These are phyloP conservation scores for Taphrorychus bicolor DNA, from an alignment of 2,888 invertebrate genomes.

Conservation along the genomic window DNA sequence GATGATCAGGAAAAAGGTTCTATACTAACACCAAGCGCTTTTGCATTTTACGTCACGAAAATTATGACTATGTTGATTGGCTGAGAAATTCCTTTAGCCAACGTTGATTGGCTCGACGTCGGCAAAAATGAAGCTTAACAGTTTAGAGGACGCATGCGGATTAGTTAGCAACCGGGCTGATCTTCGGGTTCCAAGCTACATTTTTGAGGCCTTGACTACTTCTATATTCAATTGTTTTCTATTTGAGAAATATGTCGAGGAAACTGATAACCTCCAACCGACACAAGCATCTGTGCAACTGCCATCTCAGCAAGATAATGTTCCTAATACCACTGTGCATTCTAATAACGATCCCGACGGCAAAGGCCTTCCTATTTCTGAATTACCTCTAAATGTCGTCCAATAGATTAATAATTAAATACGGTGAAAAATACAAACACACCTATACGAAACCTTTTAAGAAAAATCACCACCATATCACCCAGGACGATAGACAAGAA, in stretches of 20 bases:
- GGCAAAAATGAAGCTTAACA: too few relatives aligned
- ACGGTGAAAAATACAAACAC: conserved; percentile 24
- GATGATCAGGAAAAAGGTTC: too few relatives aligned
- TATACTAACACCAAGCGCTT: too few relatives aligned
- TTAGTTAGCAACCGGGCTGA: too few relatives aligned
- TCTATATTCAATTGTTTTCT: too few relatives aligned
- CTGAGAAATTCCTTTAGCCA: too few relatives aligned
- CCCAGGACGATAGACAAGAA: conserved; percentile 21
- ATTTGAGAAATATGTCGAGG: neutral
- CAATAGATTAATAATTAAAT: conserved; percentile 27
- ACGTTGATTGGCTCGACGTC: too few relatives aligned
- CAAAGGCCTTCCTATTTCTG: conserved; percentile 33
- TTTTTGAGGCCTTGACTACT: too few relatives aligned
- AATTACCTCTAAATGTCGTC: conserved; percentile 34
- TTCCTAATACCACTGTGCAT: conserved; percentile 19
- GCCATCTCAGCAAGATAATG: neutral
- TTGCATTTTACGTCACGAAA: too few relatives aligned
- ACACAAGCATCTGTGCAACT: neutral
- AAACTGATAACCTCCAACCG: neutral
- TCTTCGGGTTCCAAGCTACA: too few relatives aligned
- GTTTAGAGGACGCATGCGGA: too few relatives aligned
- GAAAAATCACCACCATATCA: conserved; percentile 31
- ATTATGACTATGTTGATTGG: too few relatives aligned
- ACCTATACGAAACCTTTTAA: conserved; percentile 32
- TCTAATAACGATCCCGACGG: conserved; percentile 28